phyloP scores from a whole-genome alignment of 1,140 invertebrate species.

The Aethina tumida region DNA sequence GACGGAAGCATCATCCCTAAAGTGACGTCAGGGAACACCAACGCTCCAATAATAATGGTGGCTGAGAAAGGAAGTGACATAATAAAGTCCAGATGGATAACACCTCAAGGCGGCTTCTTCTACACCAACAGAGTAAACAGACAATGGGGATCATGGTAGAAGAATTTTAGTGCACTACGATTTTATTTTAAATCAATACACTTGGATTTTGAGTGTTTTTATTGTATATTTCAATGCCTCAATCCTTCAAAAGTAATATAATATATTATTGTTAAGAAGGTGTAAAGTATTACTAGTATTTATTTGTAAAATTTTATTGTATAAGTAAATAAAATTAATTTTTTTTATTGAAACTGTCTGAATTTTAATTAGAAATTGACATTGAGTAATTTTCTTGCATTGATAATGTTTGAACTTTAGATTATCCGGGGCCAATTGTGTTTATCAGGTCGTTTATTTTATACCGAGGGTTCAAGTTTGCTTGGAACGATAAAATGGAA shows the following conservation, averaged over 20 bases:
- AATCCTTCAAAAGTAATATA: no score
- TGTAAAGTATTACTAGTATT: background rate
- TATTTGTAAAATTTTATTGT: background rate
- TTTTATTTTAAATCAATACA: background rate
- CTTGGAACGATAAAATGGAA: no score
- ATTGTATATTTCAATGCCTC: background rate
- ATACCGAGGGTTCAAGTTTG: no score
- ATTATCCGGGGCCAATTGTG: no score
- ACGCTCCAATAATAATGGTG: constrained; percentile 76
- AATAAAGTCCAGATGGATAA: constrained; percentile 59
- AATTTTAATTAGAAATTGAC: no score
- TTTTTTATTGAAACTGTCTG: no score
- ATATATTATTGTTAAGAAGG: background rate
- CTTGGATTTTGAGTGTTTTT: constrained; percentile 2
- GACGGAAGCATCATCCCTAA: constrained; percentile 71
- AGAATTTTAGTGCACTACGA: background rate
- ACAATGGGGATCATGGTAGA: constrained; percentile 26
- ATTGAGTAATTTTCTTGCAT: no score
- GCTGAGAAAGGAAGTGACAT: constrained; percentile 72
- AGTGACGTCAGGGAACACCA: constrained; percentile 70
- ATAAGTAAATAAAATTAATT: background rate
- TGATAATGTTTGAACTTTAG: no score
- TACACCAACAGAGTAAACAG: constrained; percentile 29
- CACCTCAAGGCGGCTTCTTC: constrained; percentile 26
- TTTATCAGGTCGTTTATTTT: no score